Base-by-base conservation (phyloP, 2,888 invertebrate species). In the Cantharis nigra region DNA sequence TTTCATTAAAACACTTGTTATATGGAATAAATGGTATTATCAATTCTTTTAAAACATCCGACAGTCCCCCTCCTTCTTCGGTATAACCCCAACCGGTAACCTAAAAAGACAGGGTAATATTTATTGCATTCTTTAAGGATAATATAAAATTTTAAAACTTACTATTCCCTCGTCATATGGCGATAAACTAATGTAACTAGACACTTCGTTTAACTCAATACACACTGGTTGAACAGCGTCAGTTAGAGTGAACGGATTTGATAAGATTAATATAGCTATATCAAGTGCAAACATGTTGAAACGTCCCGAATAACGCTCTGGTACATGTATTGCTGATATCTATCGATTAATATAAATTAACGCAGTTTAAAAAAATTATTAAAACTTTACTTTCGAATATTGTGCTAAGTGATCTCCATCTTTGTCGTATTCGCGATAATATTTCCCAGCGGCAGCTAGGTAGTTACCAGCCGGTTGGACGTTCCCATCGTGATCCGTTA, bases 181-280 rank as follows among this genome's bases (percentile, higher is more conserved):
- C 10, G 28, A 30, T 30, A 30, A 30, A 30, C 10, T 9, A 10
- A 30, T 11, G 9, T 30, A 30, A 10, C 10, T 9, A 3, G 28
- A 10, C 4, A 10, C 28, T 30, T 11, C 28, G 3, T 30, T 30
- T 82, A 83, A 84, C 14, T 85, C 83, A 3, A 85, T 80, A 77
- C 89, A 89, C 9, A 88, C 85, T 18, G 88, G 87, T 74, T 85
- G 85, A 9, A 88, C 85, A 9, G 85, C 82, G 49, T 81, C 79
- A 2, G 85, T 83, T 63, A 86, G 83, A 13, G 73, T 78, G 63
- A 89, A 84, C 9, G 78, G 70, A 20, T 81, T 79, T 63, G 81
- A 79, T n/a, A 87, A 75, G 11, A 85, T 79, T 10, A 88, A 30
- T 9, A 88, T 71, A 0, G 88, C 88, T 62, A 89, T 85, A 80